These are phyloP conservation scores for Phoenoteleia sp. DNA, from an alignment of 2,888 invertebrate species.

Conservation along the genomic window DNA sequence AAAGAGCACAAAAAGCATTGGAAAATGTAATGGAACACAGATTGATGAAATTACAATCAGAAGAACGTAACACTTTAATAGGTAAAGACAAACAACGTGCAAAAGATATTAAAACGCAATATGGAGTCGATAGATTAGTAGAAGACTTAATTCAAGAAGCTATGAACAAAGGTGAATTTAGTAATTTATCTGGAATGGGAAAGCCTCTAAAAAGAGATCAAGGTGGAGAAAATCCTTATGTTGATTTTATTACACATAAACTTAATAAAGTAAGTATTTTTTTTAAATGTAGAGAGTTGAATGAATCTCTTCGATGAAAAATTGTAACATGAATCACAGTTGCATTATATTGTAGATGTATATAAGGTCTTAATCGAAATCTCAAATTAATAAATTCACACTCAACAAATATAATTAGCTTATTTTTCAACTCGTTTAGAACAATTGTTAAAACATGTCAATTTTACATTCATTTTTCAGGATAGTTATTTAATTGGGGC, in stretches of 20 bases:
- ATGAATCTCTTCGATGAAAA: too few species aligned
- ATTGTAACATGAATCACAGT: too few species aligned
- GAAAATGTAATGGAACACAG: slow-evolving; percentile 90
- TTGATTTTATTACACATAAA: slow-evolving; percentile 96
- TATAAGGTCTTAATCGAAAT: too few species aligned
- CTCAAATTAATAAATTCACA: too few species aligned
- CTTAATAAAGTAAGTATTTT: slow-evolving; percentile 91
- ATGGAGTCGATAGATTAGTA: slow-evolving; percentile 95
- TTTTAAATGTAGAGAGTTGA: too few species aligned
- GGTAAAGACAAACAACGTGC: slow-evolving; percentile 80
- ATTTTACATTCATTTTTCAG: too few species aligned
- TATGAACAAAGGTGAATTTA: slow-evolving; percentile 96
- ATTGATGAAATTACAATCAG: slow-evolving; percentile 88
- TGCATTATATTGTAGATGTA: too few species aligned
- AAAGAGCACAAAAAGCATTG: slow-evolving; percentile 90
- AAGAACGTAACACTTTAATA: slow-evolving; percentile 83
- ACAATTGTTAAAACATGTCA: too few species aligned
- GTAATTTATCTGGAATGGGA: slow-evolving; percentile 93
- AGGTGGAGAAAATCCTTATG: slow-evolving; percentile 92
- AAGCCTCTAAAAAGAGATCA: slow-evolving; percentile 92
- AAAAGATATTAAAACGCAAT: slow-evolving; percentile 85
- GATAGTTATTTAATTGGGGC: too few species aligned
- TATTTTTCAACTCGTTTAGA: too few species aligned
- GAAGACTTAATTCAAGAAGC: slow-evolving; percentile 97
- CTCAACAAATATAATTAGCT: too few species aligned